Evolutionary conservation across 2,888 invertebrate genomes (phyloP).

Genomic region (Mesorhabditis spiculigera): DNA sequence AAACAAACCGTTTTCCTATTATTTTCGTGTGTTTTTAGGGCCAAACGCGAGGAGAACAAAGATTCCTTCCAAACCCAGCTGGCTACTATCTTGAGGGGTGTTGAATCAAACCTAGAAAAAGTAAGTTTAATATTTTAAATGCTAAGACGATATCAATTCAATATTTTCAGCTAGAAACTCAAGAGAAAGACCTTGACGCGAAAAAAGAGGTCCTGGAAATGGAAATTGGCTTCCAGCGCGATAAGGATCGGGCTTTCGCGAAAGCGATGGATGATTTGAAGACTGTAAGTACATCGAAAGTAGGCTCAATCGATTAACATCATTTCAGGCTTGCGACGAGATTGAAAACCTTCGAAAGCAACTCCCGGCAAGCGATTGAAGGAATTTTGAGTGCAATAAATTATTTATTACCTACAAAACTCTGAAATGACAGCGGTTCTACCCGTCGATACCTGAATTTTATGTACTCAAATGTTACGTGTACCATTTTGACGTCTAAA

Average conservation of each 20-base stretch:
- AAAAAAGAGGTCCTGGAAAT: neutral
- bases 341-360: too few species aligned
- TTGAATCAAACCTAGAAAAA: conserved; percentile 15
- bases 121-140: conserved; percentile 6
- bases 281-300: neutral
- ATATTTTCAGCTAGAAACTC: neutral
- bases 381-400: too few species aligned
- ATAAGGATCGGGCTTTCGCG: neutral
- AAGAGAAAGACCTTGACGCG: neutral
- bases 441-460: too few species aligned
- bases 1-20: neutral
- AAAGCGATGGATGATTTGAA: neutral
- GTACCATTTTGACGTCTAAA: too few species aligned
- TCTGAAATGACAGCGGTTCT: too few species aligned
- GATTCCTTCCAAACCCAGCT: conserved; percentile 15
- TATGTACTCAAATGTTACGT: too few species aligned
- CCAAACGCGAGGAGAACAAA: conserved; percentile 13
- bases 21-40: conserved; percentile 9
- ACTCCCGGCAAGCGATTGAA: too few species aligned
- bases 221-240: neutral
- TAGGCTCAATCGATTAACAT: too few species aligned
- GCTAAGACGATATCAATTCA: neutral
- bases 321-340: too few species aligned
- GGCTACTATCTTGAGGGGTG: conserved; percentile 11
- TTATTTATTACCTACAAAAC: too few species aligned